phyloP scores from a whole-genome alignment of 1,140 invertebrate genomes.

The Dendrolimus punctatus region DNA sequence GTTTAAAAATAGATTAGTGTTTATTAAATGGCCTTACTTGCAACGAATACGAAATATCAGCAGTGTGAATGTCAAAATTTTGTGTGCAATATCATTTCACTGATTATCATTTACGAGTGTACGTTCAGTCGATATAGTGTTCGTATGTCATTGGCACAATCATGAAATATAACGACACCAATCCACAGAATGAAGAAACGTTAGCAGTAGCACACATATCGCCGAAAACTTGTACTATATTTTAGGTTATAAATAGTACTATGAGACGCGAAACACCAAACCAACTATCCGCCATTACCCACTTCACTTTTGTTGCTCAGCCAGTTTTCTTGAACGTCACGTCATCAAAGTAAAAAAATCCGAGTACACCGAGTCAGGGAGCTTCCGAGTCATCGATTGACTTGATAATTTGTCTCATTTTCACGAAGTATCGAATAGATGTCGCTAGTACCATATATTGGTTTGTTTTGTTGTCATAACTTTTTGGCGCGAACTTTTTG shows the following conservation, averaged over 20 bases:
- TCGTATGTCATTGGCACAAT: constrained; percentile 64
- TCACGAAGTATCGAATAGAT: constrained; percentile 32
- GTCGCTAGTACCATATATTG: no score
- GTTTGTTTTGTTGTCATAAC: no score
- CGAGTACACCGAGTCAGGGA: constrained; percentile 27
- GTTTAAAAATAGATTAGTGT: constrained; percentile 72
- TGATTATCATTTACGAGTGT: constrained; percentile 59
- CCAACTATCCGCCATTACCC: constrained; percentile 68
- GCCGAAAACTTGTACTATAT: constrained; percentile 71
- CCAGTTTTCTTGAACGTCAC: constrained; percentile 51
- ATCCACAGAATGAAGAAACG: constrained; percentile 65
- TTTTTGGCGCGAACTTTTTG: no score
- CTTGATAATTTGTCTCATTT: constrained; percentile 18
- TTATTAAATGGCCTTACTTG: constrained; percentile 72
- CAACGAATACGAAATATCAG: constrained; percentile 68
- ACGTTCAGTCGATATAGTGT: constrained; percentile 53
- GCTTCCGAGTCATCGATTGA: constrained; percentile 21
- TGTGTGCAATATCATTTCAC: constrained; percentile 70
- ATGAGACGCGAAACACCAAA: constrained; percentile 65
- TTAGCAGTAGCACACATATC: constrained; percentile 64
- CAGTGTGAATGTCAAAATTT: constrained; percentile 71
- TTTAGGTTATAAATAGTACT: constrained; percentile 73
- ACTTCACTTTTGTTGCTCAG: constrained; percentile 47
- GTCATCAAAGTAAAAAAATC: constrained; percentile 58
- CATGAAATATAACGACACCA: constrained; percentile 65